Percentiles rank a stretch among this genome's conserved stretches.
Evolutionary conservation across 2,113 vertebrate genomes (phyloP).

Genomic region (Myotis yumanensis): DNA sequence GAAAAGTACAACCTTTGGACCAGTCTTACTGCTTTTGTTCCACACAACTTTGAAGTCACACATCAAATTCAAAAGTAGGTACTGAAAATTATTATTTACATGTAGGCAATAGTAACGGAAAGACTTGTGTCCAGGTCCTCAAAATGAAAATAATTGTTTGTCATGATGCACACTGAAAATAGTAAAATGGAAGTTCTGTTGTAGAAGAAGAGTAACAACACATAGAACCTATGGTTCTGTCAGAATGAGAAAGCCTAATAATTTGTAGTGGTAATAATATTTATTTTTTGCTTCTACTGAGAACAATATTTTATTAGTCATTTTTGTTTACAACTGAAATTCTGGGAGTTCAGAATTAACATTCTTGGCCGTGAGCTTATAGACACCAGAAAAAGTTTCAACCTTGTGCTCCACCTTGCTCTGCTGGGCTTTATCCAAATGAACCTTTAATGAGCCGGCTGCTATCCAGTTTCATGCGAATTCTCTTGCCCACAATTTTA

Average conservation of each 20-base stretch:
- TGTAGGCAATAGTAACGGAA: not conserved
- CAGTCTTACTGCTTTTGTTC: not conserved
- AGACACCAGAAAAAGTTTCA: not conserved
- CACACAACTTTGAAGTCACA: conserved; percentile 3
- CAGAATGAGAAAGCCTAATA: conserved; percentile 1
- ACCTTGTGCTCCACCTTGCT: not conserved
- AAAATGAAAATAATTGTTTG: conserved; percentile 36
- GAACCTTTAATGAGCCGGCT: not conserved
- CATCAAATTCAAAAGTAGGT: conserved; percentile 25
- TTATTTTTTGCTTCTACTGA: conserved; percentile 25
- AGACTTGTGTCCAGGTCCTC: not conserved
- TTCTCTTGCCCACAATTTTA: not conserved
- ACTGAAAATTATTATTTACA: conserved; percentile 36
- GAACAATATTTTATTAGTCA: not conserved
- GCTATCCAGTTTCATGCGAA: not conserved
- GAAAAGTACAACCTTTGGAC: not conserved
- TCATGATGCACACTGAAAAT: not conserved
- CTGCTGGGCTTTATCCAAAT: not conserved
- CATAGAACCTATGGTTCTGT: not conserved
- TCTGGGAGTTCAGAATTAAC: not conserved
- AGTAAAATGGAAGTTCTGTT: not conserved
- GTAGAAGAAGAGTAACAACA: not conserved
- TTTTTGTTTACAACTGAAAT: not conserved
- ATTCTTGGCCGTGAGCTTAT: not conserved
- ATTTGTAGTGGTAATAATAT: not conserved